Base-by-base conservation (phyloP, 2,113 vertebrate species). In the Lophura nycthemera region DNA sequence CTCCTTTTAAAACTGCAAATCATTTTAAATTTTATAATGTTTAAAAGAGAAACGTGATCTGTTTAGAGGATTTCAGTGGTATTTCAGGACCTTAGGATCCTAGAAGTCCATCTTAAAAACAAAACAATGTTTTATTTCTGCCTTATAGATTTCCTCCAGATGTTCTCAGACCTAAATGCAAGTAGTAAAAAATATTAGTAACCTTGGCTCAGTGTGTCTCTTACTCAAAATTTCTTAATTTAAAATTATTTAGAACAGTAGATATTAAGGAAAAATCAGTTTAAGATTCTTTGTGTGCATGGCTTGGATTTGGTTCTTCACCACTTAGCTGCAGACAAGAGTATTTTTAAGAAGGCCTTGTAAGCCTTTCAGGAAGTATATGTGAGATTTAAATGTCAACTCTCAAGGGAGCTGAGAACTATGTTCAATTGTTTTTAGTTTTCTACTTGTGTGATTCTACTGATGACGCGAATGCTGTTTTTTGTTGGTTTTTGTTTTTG, bases 131-230 rank as follows among this genome's bases (percentile, higher is more conserved):
- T 97, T 56, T 52, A 94, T 96, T 97, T 96, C 93, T 96, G 66
- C 63, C 50, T 76, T 72, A 72, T 36, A 72, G 73, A 91, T 92
- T 85, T 96, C 80, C 78, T 83, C 80, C 94, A 96, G 70, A 89
- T 93, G 85, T 96, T 96, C 78, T 96, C 94, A 97, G 95, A 96
- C 78, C 90, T 92, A 92, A 95, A 96, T 89, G 83, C 93, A 93
- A 95, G 82, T 94, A 77, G 84, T 89, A 30, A 83, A 79, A 90
- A 88, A 78, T 93, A 78, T 95, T 95, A 96, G 83, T 90, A 89
- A 88, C 66, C 52, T 76, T 76, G 92, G 78, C 90, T 93, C 59
- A 56, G 29, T 77, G 43, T 72, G 72, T 83, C 73, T 95, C 56
- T 95, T 83, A 67, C 38, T 83, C 30, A 75, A 75, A 59, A 80